These are phyloP conservation scores for Coendou prehensilis DNA, from an alignment of 2,797 vertebrate genomes.

Conservation along the genomic window DNA sequence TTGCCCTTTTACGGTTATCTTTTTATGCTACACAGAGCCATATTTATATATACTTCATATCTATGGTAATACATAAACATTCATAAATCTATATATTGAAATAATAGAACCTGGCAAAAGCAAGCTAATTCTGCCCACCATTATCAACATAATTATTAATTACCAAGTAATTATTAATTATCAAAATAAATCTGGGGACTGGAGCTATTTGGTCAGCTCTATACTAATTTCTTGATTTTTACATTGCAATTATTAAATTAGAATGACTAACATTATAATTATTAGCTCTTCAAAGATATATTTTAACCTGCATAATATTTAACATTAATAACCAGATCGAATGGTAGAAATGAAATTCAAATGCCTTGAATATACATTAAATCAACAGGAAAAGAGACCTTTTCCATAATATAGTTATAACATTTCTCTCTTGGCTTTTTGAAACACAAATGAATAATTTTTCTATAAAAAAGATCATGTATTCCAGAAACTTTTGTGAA, in stretches of 20 bases:
- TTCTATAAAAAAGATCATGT: background rate
- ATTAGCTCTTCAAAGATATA: slow-evolving; percentile 13
- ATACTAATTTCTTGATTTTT: background rate
- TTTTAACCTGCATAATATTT: background rate
- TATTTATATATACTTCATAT: background rate
- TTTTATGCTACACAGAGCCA: background rate
- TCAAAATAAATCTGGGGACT: background rate
- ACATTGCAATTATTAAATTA: background rate
- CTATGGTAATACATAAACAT: background rate
- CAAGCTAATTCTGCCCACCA: background rate
- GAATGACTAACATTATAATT: background rate
- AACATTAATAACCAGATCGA: background rate
- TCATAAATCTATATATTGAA: background rate
- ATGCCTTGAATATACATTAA: background rate
- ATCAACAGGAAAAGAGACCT: background rate
- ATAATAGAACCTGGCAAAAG: background rate
- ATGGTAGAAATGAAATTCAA: background rate
- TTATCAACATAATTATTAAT: background rate
- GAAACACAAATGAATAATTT: background rate
- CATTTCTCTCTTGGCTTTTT: background rate
- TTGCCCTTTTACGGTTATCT: background rate
- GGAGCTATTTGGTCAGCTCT: background rate
- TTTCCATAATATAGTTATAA: background rate
- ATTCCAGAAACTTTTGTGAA: background rate
- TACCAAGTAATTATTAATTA: background rate